Evolutionary conservation across 2,888 invertebrate genomes (phyloP).

Genomic region (Sclerodermus sp.): DNA sequence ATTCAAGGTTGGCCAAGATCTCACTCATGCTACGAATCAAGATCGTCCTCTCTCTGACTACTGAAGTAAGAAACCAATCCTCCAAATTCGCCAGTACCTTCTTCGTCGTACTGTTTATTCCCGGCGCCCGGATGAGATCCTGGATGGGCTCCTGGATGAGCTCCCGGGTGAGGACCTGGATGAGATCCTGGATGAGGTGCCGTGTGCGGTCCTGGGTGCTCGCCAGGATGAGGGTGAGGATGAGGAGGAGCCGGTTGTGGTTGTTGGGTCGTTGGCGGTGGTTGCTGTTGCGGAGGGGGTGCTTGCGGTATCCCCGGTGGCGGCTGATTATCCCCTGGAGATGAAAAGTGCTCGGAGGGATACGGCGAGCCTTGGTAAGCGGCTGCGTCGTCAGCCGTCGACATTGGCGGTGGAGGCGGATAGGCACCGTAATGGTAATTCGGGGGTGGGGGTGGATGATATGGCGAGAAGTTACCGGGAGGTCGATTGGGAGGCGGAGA

Average conservation of each 20-base stretch:
- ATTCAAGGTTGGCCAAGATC: conserved; percentile 48
- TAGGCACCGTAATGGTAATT: conserved; percentile 59
- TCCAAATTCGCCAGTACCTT: conserved; percentile 77
- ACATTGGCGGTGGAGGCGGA: conserved; percentile 55
- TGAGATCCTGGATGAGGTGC: conserved; percentile 5
- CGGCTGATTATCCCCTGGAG: conserved; percentile 34
- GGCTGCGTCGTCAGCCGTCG: conserved; percentile 54
- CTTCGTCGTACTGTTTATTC: conserved; percentile 58
- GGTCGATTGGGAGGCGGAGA: conserved; percentile 52
- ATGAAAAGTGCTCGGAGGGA: conserved; percentile 36
- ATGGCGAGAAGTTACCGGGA: conserved; percentile 53
- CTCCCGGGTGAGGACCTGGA: conserved; percentile 16
- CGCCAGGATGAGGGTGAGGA: conserved; percentile 18
- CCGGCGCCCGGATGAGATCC: conserved; percentile 23
- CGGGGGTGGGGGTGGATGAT: conserved; percentile 59
- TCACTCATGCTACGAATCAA: conserved; percentile 71
- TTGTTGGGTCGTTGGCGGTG: conserved; percentile 13
- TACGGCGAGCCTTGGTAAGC: conserved; percentile 57
- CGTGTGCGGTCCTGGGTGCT: conserved; percentile 10
- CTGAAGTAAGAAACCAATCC: conserved; percentile 91
- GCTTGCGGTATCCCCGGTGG: conserved; percentile 29
- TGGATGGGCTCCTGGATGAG: conserved; percentile 28
- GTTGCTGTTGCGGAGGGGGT: conserved; percentile 24
- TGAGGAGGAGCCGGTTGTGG: conserved; percentile 6
- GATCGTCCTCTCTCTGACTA: conserved; percentile 84